Conservation (phyloP, 1,140 invertebrate genomes). For the Eupristina koningsbergeri region DNA sequence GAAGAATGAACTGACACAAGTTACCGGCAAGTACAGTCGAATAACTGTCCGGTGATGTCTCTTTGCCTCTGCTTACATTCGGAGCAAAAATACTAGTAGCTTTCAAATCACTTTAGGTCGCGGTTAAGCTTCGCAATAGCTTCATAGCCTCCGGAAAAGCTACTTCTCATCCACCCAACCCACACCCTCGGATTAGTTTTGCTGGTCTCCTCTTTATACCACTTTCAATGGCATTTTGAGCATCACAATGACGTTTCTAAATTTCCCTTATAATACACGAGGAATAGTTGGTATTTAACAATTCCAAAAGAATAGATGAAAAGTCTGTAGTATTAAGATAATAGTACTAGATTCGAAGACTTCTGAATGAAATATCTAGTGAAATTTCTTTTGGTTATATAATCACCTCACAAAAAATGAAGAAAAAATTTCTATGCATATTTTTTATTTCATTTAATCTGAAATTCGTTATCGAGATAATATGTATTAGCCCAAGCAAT, state of each 20-base stretch:
- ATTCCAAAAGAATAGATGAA: not conserved
- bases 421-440: no score
- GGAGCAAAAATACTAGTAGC: not conserved
- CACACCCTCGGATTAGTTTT: not conserved
- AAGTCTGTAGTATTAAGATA: not conserved
- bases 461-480: no score
- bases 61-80: slow-evolving; percentile 30
- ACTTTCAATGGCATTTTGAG: not conserved
- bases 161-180: no score
- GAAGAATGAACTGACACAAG: slow-evolving; percentile 1
- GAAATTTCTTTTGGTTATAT: no score
- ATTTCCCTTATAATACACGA: not conserved
- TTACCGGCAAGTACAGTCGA: not conserved
- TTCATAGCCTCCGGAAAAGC: not conserved
- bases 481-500: no score
- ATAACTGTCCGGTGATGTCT: not conserved
- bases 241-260: not conserved
- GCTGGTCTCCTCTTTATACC: not conserved
- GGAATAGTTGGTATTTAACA: not conserved
- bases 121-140: slow-evolving; percentile 5
- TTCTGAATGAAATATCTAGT: no score
- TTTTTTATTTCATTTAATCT: no score
- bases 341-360: no score
- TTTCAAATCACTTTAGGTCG: not conserved
- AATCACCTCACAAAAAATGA: no score